A percentile compares a stretch with the other conserved stretches of the same genome.
Evolutionary conservation across 2,888 invertebrate species (phyloP).

Genomic region (Dasysyrphus albostriatus): DNA sequence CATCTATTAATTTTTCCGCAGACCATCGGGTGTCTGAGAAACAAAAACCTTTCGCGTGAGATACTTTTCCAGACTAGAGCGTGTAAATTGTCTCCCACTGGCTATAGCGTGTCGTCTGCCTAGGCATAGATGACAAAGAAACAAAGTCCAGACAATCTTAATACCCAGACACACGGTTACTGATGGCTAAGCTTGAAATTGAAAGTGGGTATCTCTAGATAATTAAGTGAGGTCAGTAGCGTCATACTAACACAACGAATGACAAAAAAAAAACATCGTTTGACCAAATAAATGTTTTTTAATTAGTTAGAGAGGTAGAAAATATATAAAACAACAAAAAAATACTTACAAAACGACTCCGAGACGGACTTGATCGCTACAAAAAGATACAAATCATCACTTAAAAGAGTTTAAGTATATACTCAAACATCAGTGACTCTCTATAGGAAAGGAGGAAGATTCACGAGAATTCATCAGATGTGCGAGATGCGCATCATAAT

Average conservation of each 20-base stretch:
- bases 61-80: slow-evolving; percentile 40
- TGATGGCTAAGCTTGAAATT: slow-evolving; percentile 31
- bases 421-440: background rate
- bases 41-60: slow-evolving; percentile 51
- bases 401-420: slow-evolving; percentile 15
- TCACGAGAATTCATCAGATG: slow-evolving; percentile 49
- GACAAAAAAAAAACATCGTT: slow-evolving; percentile 23
- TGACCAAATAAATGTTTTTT: slow-evolving; percentile 68
- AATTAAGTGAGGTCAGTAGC: slow-evolving; percentile 37
- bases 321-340: background rate
- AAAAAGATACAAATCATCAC: slow-evolving; percentile 62
- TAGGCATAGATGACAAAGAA: background rate
- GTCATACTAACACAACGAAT: background rate
- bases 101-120: slow-evolving; percentile 26
- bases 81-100: slow-evolving; percentile 29
- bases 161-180: slow-evolving; percentile 5
- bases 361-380: slow-evolving; percentile 40
- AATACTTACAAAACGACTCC: slow-evolving; percentile 40
- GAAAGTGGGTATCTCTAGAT: slow-evolving; percentile 49
- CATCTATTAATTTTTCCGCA: slow-evolving; percentile 53
- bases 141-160: slow-evolving; percentile 10
- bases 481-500: slow-evolving; percentile 63
- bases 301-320: slow-evolving; percentile 50
- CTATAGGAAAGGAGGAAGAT: background rate
- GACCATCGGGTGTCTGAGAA: background rate